These are phyloP conservation scores for Sturmia bella DNA, from an alignment of 2,888 invertebrate species.

Conservation along the genomic window DNA sequence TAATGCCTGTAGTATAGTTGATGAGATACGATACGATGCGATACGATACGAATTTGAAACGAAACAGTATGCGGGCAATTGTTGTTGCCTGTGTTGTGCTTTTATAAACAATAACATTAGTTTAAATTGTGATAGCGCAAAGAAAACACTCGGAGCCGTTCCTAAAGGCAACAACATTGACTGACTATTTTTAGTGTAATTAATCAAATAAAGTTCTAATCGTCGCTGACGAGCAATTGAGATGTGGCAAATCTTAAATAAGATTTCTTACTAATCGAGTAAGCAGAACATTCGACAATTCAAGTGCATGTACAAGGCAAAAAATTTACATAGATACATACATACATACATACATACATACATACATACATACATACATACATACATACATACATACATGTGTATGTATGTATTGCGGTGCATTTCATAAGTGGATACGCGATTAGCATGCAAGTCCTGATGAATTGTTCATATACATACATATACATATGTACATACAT, in stretches of 20 bases:
- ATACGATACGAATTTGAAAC: constrained; percentile 45
- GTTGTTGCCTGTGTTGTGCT: constrained; percentile 40
- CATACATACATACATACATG: neutral
- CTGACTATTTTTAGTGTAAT: neutral
- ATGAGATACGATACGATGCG: constrained; percentile 41
- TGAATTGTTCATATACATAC: neutral
- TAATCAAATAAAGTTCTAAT: neutral
- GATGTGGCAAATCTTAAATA: neutral
- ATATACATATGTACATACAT: neutral
- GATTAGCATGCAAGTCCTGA: no score
- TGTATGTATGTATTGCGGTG: neutral
- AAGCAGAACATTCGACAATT: neutral
- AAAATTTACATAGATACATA: neutral
- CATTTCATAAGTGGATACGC: no score
- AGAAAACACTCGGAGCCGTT: constrained; percentile 58
- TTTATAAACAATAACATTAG: constrained; percentile 56
- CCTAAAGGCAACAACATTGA: constrained; percentile 9
- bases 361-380: neutral
- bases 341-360: neutral
- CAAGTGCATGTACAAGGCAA: constrained; percentile 57
- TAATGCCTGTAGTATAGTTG: neutral
- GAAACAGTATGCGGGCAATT: constrained; percentile 43
- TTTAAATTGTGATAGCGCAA: constrained; percentile 53
- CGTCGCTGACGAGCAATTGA: neutral
- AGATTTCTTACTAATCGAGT: constrained; percentile 6